Base-by-base conservation (phyloP, 1,140 invertebrate genomes). In the Apolygus lucorum region DNA sequence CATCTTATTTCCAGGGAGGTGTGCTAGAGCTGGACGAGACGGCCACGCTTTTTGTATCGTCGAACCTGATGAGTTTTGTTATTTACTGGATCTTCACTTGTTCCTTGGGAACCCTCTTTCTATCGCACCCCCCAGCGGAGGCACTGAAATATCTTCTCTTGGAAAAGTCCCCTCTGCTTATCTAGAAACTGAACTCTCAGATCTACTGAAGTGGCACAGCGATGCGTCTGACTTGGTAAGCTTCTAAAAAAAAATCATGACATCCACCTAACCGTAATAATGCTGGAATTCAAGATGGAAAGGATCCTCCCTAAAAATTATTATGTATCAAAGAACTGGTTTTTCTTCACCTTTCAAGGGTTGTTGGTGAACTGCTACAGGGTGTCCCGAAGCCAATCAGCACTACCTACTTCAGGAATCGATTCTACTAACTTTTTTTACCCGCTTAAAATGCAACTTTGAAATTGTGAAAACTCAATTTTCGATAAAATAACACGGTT, bases 11-110 rank as follows among this genome's bases (percentile, higher is more conserved):
- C 34, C 71, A 90, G 93, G 96, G 75, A 87, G 98, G 74, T 98
- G 98, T 82, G 98, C 97, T 8, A 83, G 98, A 74, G 97, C 96
- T 68, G 96, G 96, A 4, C 84, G 94, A 29, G 85, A 84, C 66
- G 97, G 97, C 27, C 89, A 85, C 4, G 93, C 96, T 0, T 95
- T 90, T 76, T 97, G 92, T 8, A 84, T 99, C 54, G 82, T 99
- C 26, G 81, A 88, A 0, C 86, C 87, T 0, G 96, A 99, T 74
- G 98, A 99, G 79, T 82, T 93, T 25, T 86, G 96, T 0, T 95
- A 96, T 79, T 79, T 99, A 0, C 76, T 98, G 28, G 96, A 99
- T 82, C 81, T 99, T 25, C 91, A 97, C 77, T 81, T 99, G 49
- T 99, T 99, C 79, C 83, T 99, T 21, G 93, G 92, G 22, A 84